Percentiles rank a stretch among this genome's conserved stretches.
These are phyloP conservation scores for Plagiodera versicolora DNA, from an alignment of 2,888 invertebrate species.

Conservation along the genomic window DNA sequence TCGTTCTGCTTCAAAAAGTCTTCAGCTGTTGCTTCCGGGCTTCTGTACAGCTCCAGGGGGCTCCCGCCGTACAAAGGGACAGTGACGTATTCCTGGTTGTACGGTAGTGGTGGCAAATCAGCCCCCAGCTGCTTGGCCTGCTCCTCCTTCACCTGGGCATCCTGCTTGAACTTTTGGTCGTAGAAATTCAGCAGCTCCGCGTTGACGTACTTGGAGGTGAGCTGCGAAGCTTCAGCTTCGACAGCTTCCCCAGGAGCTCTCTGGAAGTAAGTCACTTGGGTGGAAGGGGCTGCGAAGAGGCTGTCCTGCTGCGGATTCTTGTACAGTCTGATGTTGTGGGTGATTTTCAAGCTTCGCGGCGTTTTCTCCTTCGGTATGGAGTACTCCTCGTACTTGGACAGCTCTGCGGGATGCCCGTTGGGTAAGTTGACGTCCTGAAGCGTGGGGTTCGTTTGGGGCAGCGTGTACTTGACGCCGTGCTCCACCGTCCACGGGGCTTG, in stretches of 20 bases:
- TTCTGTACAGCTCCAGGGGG: not conserved
- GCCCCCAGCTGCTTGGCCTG: constrained; percentile 11
- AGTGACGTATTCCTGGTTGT: constrained; percentile 2
- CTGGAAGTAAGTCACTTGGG: constrained; percentile 21
- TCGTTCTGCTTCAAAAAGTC: not conserved
- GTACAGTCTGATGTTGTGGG: constrained; percentile 26
- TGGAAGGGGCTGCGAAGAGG: constrained; percentile 19
- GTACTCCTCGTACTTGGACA: constrained; percentile 37
- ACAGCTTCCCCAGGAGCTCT: constrained; percentile 2
- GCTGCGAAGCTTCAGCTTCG: constrained; percentile 20
- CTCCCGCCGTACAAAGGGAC: no score
- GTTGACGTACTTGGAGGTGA: constrained; percentile 25
- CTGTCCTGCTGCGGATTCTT: constrained; percentile 17
- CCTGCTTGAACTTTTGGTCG: constrained; percentile 40
- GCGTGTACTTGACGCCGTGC: constrained; percentile 44
- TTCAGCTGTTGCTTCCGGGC: not conserved
- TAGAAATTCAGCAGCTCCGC: constrained; percentile 40
- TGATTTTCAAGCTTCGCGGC: constrained; percentile 31
- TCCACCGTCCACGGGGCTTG: constrained; percentile 37
- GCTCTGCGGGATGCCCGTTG: constrained; percentile 24
- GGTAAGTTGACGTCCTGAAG: constrained; percentile 24
- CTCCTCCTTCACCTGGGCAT: constrained; percentile 33
- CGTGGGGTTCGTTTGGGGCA: constrained; percentile 29
- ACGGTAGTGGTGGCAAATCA: not conserved
- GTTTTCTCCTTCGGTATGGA: constrained; percentile 31